A percentile compares a stretch with the other conserved stretches of the same genome.
Conservation (phyloP, 2,888 invertebrate genomes). For the Reticulitermes lucifugus region DNA sequence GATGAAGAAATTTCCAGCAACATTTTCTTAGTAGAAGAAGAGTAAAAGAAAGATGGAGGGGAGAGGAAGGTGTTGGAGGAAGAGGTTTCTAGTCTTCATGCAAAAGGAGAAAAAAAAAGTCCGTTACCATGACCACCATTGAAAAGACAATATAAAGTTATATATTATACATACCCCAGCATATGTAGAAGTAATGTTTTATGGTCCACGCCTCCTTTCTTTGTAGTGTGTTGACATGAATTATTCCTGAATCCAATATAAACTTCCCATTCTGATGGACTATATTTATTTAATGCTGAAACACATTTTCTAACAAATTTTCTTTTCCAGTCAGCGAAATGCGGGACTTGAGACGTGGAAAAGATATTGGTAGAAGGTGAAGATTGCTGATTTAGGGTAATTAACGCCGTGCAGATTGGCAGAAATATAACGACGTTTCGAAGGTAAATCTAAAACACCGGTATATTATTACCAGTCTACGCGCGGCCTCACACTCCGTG, state of each 20-base stretch:
- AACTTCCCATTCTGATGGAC: neutral
- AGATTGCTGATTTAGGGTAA: too few relatives aligned
- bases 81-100: constrained; percentile 33
- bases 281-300: constrained; percentile 6
- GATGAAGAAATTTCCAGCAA: constrained; percentile 74
- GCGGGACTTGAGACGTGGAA: too few relatives aligned
- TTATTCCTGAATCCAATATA: neutral
- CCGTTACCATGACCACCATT: constrained; percentile 41
- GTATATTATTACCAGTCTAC: too few relatives aligned
- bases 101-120: constrained; percentile 14
- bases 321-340: neutral
- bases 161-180: neutral
- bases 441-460: too few relatives aligned
- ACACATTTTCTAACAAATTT: neutral
- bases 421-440: too few relatives aligned
- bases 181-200: constrained; percentile 32
- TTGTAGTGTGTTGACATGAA: neutral
- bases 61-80: neutral
- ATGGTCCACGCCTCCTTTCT: neutral
- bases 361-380: too few relatives aligned
- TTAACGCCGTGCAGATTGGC: too few relatives aligned
- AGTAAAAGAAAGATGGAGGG: constrained; percentile 15
- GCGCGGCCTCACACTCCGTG: too few relatives aligned
- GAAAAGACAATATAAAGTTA: constrained; percentile 41
- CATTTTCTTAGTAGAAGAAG: constrained; percentile 63